Base-by-base conservation (phyloP, 2,113 vertebrate genomes). In the Macrotis lagotis region DNA sequence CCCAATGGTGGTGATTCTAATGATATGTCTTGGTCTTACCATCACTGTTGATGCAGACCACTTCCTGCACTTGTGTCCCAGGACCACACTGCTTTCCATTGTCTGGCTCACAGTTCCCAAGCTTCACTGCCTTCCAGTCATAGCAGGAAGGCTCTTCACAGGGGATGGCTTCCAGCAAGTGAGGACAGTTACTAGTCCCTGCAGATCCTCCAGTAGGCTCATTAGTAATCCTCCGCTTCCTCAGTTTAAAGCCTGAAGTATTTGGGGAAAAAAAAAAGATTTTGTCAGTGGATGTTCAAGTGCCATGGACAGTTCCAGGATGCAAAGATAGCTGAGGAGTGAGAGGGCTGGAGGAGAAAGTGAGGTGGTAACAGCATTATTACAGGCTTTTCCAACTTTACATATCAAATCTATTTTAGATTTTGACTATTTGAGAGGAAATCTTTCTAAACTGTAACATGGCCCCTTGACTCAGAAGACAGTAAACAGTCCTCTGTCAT, bases 61-160 rank as follows among this genome's bases (percentile, higher is more conserved):
- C 99, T 37, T 99, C 97, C 4, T 99, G 98, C 22, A 98, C 97
- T 96, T 99, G 99, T 0, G 99, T 98, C 3, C 99, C 99, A 0
- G 99, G 97, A 3, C 99, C 99, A 88, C 99, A 99, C 0, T 98
- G 96, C 93, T 98, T 99, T 55, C 98, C 99, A 0, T 99, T 99
- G 4, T 98, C 99, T 0, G 99, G 99, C 51, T 99, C 90, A n/a
- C 99, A 99, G 51, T 98, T 98, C 51, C 99, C 99, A 28, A 99
- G 98, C 48, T 98, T 97, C 7, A 97, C 93, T 28, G 99, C 98
- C 88, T 98, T 98, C 99, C 99, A 99, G 52, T 98, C 97, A 3
- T 99, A 99, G 96, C 99, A 99, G 25, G 98, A 98, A 14, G 99
- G 99, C 49, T 99, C 99, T 6, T 99, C 99, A 93, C 99, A 99